phyloP scores from a whole-genome alignment of 2,888 invertebrate species.

The Agonopterix alstromeriana region DNA sequence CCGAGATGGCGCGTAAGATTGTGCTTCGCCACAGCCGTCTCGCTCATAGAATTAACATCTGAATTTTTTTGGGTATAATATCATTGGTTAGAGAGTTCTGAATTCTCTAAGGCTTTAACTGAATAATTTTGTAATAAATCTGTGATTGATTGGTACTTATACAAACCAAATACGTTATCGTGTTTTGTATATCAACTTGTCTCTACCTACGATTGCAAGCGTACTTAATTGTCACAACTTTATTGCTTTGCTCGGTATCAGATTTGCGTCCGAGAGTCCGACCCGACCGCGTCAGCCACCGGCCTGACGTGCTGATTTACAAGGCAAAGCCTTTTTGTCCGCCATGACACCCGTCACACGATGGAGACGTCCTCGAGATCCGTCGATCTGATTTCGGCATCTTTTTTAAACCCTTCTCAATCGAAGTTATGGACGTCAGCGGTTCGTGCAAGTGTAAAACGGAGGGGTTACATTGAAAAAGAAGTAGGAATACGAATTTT shows the following conservation, averaged over 20 bases:
- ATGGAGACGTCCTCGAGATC: conserved; percentile 57
- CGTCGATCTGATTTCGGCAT: conserved; percentile 64
- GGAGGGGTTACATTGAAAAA: background rate
- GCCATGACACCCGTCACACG: conserved; percentile 41
- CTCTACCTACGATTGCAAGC: conserved; percentile 1
- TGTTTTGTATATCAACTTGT: background rate
- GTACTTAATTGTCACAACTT: conserved; percentile 28
- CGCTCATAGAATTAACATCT: too few relatives aligned
- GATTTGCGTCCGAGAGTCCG: conserved; percentile 38
- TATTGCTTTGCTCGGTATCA: conserved; percentile 34
- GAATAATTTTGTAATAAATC: too few relatives aligned
- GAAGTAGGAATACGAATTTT: background rate
- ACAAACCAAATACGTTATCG: too few relatives aligned
- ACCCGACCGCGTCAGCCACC: conserved; percentile 18
- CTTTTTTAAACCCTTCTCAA: conserved; percentile 44
- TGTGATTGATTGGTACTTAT: too few relatives aligned
- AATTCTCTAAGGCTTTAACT: too few relatives aligned
- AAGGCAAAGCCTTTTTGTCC: conserved; percentile 57
- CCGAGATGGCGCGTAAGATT: too few relatives aligned
- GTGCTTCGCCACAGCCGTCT: too few relatives aligned
- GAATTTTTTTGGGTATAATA: too few relatives aligned
- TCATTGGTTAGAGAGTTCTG: too few relatives aligned
- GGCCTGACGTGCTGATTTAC: conserved; percentile 58
- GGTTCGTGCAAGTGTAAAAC: background rate
- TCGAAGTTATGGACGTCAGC: conserved; percentile 18